phyloP scores from a whole-genome alignment of 2,797 vertebrate species.

The Rhynchotus rufescens region DNA sequence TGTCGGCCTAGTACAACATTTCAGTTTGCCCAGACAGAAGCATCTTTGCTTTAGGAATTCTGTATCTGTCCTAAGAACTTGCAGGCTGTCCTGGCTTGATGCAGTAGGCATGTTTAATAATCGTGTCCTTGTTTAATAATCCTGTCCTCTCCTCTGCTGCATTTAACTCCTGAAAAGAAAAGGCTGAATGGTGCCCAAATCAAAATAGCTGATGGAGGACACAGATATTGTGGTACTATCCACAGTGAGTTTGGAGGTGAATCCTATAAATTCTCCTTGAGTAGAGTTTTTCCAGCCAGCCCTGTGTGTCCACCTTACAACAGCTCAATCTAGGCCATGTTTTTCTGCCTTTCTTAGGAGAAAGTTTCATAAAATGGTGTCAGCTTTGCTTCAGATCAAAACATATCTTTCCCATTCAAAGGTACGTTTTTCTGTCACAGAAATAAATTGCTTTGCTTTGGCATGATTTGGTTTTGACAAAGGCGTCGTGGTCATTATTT shows the following conservation, averaged over 20 bases:
- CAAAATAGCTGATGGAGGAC: neutral
- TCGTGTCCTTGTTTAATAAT: neutral
- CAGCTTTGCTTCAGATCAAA: neutral
- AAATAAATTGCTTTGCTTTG: slow-evolving; percentile 55
- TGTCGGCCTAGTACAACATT: neutral
- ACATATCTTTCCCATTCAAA: neutral
- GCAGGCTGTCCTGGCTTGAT: neutral
- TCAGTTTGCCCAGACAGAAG: neutral
- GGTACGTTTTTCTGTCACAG: neutral
- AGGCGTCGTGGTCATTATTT: slow-evolving; percentile 52
- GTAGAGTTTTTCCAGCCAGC: neutral
- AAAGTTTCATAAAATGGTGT: neutral
- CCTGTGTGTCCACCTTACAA: accelerated
- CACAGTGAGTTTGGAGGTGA: neutral
- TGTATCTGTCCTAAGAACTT: neutral
- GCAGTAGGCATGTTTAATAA: neutral
- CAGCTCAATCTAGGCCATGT: neutral
- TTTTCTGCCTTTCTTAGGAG: neutral
- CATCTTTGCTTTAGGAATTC: neutral
- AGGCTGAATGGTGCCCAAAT: neutral
- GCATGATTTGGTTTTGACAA: slow-evolving; percentile 57
- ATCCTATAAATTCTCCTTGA: neutral
- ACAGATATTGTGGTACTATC: neutral
- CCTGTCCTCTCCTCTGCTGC: neutral
- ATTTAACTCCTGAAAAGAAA: neutral